phyloP scores from a whole-genome alignment of 2,888 invertebrate species.

The Trissolcus brochymenae region DNA sequence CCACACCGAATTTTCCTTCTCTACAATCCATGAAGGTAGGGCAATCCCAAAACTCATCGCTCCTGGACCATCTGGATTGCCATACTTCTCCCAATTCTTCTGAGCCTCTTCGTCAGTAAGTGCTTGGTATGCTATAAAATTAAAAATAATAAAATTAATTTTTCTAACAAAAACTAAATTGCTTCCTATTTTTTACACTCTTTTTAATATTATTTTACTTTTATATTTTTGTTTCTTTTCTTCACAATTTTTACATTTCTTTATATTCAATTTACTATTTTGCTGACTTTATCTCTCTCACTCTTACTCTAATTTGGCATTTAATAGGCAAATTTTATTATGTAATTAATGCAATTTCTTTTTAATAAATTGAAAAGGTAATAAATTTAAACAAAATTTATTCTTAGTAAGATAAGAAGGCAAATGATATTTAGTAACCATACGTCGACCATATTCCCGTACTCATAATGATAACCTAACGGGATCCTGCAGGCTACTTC shows the following conservation, averaged over 20 bases:
- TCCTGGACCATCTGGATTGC: constrained; percentile 99
- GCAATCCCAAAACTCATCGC: constrained; percentile 99
- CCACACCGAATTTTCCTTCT: constrained; percentile 99
- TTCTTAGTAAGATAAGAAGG: constrained; percentile 3
- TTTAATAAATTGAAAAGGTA: constrained; percentile 6
- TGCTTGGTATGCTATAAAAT: constrained; percentile 81
- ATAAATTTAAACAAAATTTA: neutral
- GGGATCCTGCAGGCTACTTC: constrained; percentile 35
- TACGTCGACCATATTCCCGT: constrained; percentile 17
- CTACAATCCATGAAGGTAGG: constrained; percentile 99
- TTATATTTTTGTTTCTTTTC: too few species aligned
- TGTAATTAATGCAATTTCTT: too few species aligned
- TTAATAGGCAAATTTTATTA: too few species aligned
- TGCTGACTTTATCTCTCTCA: neutral
- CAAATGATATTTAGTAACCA: constrained; percentile 40
- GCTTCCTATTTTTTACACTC: constrained; percentile 2
- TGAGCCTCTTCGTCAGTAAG: constrained; percentile 98
- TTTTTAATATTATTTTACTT: neutral
- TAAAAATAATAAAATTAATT: constrained; percentile 4
- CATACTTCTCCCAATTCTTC: constrained; percentile 99
- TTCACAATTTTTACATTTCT: neutral
- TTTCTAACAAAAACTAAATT: neutral
- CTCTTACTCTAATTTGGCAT: neutral
- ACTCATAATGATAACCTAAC: constrained; percentile 49
- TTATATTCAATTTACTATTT: neutral